Conservation (phyloP, 2,797 vertebrate genomes). For the Pterois miles region DNA sequence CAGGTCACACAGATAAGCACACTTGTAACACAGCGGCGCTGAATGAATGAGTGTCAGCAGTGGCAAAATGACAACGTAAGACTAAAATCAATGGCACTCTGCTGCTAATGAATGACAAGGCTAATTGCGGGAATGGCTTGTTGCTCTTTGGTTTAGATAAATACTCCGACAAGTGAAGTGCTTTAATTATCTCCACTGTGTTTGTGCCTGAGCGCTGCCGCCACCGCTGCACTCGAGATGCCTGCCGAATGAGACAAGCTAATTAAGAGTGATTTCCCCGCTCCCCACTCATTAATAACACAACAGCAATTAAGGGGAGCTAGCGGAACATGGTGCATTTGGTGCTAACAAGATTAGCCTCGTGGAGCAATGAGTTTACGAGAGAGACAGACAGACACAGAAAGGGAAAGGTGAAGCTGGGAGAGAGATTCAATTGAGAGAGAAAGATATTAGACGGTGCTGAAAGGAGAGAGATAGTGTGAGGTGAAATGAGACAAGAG, state of each 20-base stretch:
- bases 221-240: conserved; percentile 87
- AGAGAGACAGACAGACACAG: conserved; percentile 30
- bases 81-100: conserved; percentile 88
- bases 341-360: conserved; percentile 88
- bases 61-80: conserved; percentile 90
- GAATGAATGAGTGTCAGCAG: conserved; percentile 70
- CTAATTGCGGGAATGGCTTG: conserved; percentile 90
- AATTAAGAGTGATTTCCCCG: conserved; percentile 97
- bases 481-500: conserved; percentile 13
- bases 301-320: conserved; percentile 96
- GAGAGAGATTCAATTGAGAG: conserved; percentile 37
- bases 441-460: conserved; percentile 52
- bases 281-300: conserved; percentile 98
- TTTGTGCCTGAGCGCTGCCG: conserved; percentile 70
- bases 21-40: conserved; percentile 23
- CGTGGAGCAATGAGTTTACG: conserved; percentile 76
- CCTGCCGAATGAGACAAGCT: conserved; percentile 95
- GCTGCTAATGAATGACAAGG: conserved; percentile 82
- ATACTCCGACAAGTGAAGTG: conserved; percentile 95
- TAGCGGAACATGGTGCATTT: conserved; percentile 88
- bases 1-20: conserved; percentile 22
- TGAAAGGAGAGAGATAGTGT: conserved; percentile 27
- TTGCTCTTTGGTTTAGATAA: conserved; percentile 94
- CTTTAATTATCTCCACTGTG: conserved; percentile 93
- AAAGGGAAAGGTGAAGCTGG: conserved; percentile 5